A percentile compares a stretch with the other conserved stretches of the same genome.
Evolutionary conservation across 2,113 vertebrate genomes (phyloP).

Genomic region (Poicephalus meyeri): DNA sequence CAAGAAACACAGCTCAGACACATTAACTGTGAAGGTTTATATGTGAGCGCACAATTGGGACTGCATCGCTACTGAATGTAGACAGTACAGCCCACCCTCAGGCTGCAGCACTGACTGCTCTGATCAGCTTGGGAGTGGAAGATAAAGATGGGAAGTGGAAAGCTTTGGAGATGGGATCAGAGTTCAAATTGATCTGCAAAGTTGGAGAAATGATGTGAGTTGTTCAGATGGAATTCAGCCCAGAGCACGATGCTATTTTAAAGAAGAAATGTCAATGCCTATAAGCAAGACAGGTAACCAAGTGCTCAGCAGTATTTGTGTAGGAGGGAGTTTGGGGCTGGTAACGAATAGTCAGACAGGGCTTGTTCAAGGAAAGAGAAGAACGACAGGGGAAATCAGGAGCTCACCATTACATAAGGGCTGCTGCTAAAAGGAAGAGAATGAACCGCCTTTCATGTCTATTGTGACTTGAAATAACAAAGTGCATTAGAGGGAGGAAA

Average conservation of each 20-base stretch:
- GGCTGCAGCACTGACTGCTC: no score
- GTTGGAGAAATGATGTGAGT: neutral
- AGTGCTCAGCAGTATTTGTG: neutral
- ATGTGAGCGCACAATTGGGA: neutral
- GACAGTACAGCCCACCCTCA: neutral
- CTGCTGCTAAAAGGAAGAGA: neutral
- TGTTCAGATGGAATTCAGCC: neutral
- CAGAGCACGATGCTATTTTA: accelerated
- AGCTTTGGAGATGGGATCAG: neutral
- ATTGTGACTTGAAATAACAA: neutral
- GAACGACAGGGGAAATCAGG: neutral
- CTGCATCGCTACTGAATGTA: neutral
- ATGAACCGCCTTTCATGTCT: neutral
- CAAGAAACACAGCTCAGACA: neutral
- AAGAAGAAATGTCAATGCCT: neutral
- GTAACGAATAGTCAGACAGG: neutral
- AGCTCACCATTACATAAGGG: neutral
- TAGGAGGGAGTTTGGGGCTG: neutral
- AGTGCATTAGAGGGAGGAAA: neutral
- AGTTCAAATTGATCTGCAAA: neutral
- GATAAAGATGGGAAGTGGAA: neutral
- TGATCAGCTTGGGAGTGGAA: neutral
- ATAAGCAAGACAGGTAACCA: neutral
- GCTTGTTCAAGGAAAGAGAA: neutral
- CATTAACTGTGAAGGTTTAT: neutral